Evolutionary conservation across 2,797 vertebrate species (phyloP).

Genomic region (Pogonophryne albipinna): DNA sequence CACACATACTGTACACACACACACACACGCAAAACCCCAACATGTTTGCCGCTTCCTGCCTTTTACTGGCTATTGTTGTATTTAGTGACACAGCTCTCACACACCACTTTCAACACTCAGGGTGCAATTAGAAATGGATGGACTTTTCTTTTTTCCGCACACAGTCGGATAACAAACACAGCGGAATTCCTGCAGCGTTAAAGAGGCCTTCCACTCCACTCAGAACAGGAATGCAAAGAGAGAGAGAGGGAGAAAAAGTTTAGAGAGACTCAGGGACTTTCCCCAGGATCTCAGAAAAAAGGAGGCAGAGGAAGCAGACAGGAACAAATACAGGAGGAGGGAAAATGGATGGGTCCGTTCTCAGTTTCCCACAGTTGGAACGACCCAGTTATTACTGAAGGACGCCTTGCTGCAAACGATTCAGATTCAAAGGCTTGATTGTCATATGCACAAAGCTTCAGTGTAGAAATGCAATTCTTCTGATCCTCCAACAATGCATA

Average conservation of each 20-base stretch:
- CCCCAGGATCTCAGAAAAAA: constrained; percentile 76
- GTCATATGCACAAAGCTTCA: no score
- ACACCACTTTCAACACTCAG: constrained; percentile 60
- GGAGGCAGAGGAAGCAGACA: constrained; percentile 80
- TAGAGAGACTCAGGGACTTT: constrained; percentile 74
- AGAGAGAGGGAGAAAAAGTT: constrained; percentile 21
- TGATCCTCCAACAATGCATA: no score
- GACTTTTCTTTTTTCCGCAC: constrained; percentile 27
- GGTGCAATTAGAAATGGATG: constrained; percentile 64
- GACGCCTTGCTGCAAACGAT: constrained; percentile 25
- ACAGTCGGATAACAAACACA: constrained; percentile 47
- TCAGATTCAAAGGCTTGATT: no score
- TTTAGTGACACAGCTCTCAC: constrained; percentile 67
- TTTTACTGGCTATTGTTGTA: constrained; percentile 77
- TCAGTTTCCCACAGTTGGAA: constrained; percentile 82
- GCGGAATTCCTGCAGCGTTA: constrained; percentile 59
- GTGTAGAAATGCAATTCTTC: no score
- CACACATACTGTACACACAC: no score
- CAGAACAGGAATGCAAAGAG: constrained; percentile 65
- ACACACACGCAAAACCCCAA: constrained; percentile 33
- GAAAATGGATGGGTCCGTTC: constrained; percentile 75
- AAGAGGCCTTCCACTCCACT: constrained; percentile 58
- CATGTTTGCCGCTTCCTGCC: constrained; percentile 72
- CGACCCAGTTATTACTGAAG: constrained; percentile 74
- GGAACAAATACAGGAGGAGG: constrained; percentile 83